These are phyloP conservation scores for Drosophila prosaltans DNA, from an alignment of 1,140 invertebrate genomes.

Conservation along the genomic window DNA sequence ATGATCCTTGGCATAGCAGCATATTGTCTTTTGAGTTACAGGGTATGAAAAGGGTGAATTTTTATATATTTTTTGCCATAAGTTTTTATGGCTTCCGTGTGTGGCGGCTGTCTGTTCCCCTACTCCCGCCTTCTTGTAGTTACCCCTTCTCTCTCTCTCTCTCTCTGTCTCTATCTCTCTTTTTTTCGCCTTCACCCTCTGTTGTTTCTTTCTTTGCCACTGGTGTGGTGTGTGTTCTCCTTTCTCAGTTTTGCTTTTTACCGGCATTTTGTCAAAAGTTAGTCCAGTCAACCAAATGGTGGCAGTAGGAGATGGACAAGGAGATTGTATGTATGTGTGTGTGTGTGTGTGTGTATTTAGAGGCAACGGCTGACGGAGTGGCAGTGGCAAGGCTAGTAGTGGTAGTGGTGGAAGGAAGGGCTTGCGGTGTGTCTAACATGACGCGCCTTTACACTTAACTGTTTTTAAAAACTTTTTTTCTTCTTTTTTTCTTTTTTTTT, in stretches of 20 bases:
- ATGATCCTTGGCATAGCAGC: too few relatives aligned
- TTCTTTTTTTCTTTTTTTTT: neutral
- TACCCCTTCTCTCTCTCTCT: constrained; percentile 24
- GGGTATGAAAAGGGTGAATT: constrained; percentile 64
- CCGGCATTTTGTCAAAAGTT: constrained; percentile 77
- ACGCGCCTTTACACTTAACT: constrained; percentile 79
- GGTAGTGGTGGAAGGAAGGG: constrained; percentile 27
- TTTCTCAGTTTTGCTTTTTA: constrained; percentile 28
- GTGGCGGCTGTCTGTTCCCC: constrained; percentile 65
- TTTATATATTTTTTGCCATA: constrained; percentile 79
- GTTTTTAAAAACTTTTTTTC: constrained; percentile 56
- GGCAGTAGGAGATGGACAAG: constrained; percentile 22
- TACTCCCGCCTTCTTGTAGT: constrained; percentile 6
- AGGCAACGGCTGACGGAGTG: neutral
- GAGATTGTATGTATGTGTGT: neutral
- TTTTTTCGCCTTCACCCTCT: neutral
- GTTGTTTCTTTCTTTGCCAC: neutral
- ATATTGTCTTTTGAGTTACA: neutral
- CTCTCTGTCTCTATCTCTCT: constrained; percentile 15
- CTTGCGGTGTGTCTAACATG: constrained; percentile 75
- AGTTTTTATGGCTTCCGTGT: constrained; percentile 81
- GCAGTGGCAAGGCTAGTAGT: neutral
- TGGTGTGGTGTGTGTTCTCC: constrained; percentile 21
- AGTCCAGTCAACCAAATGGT: constrained; percentile 59
- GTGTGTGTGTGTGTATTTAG: too few relatives aligned